These are phyloP conservation scores for Poicephalus gulielmi DNA, from an alignment of 2,113 vertebrate genomes.

Conservation along the genomic window DNA sequence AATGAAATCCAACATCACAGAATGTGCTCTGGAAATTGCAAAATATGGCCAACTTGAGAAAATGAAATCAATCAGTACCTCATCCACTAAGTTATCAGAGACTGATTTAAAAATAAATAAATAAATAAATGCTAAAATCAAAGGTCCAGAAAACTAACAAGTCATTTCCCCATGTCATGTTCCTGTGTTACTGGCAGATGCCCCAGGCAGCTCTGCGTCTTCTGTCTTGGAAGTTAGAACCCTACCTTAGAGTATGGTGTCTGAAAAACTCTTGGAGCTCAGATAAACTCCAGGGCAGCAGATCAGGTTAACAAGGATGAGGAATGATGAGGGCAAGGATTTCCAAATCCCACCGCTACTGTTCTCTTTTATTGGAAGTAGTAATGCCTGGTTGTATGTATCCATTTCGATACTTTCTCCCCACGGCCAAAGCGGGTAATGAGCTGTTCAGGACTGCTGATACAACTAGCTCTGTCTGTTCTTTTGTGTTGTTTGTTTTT, in stretches of 20 bases:
- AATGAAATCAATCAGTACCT: neutral
- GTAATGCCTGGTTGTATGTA: neutral
- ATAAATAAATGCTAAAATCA: neutral
- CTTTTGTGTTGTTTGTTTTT: conserved; percentile 56
- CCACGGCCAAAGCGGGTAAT: neutral
- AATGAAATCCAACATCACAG: neutral
- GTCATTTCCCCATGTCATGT: neutral
- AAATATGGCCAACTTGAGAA: neutral
- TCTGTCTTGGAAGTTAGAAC: conserved; percentile 37
- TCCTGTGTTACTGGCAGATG: conserved; percentile 34
- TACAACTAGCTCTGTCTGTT: conserved; percentile 37
- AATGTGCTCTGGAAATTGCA: neutral
- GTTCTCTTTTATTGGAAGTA: conserved; percentile 27
- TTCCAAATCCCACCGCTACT: conserved; percentile 42
- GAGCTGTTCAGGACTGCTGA: conserved; percentile 32
- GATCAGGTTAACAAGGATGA: conserved; percentile 49
- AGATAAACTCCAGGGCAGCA: conserved; percentile 49
- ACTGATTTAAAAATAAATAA: neutral
- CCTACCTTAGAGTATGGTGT: conserved; percentile 37
- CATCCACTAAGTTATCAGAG: neutral
- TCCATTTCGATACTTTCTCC: conserved; percentile 26
- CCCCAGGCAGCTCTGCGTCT: conserved; percentile 23
- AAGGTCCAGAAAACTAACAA: neutral
- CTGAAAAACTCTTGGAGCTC: conserved; percentile 40
- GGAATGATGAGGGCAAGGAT: neutral